phyloP scores from a whole-genome alignment of 2,113 vertebrate genomes.

The Lepus americanus region DNA sequence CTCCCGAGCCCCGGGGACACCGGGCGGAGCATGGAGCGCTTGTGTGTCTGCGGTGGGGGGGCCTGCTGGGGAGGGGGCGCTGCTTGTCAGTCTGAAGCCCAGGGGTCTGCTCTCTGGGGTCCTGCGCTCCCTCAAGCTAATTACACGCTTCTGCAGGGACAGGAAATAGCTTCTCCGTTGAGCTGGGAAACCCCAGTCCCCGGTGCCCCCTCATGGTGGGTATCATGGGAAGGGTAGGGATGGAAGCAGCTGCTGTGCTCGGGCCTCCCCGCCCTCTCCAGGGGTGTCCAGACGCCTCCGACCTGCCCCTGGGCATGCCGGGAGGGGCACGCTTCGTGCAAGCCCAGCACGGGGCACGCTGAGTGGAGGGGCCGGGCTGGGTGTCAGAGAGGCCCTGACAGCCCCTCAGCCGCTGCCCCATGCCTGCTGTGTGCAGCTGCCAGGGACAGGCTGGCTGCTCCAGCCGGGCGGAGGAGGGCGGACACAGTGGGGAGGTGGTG shows the following conservation, averaged over 20 bases:
- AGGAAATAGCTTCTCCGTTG: constrained; percentile 64
- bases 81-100: neutral
- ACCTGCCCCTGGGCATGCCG: neutral
- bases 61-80: neutral
- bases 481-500: neutral
- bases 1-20: too few species aligned
- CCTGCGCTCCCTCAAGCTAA: constrained; percentile 30
- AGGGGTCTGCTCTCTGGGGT: neutral
- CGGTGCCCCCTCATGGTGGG: neutral
- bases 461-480: neutral
- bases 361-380: neutral
- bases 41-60: neutral
- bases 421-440: constrained; percentile 70
- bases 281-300: neutral
- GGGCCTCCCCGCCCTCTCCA: neutral
- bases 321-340: neutral
- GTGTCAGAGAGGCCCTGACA: neutral
- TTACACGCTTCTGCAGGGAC: constrained; percentile 70
- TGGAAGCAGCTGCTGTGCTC: constrained; percentile 37
- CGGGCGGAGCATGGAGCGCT: neutral
- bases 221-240: constrained; percentile 42
- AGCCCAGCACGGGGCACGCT: neutral
- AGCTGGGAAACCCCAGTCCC: constrained; percentile 70
- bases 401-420: constrained; percentile 49
- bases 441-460: neutral